Percentiles rank a stretch among this genome's conserved stretches.
These are phyloP conservation scores for Pocillopora grandis DNA, from an alignment of 92 coral and sea anemone species.

Conservation along the genomic window DNA sequence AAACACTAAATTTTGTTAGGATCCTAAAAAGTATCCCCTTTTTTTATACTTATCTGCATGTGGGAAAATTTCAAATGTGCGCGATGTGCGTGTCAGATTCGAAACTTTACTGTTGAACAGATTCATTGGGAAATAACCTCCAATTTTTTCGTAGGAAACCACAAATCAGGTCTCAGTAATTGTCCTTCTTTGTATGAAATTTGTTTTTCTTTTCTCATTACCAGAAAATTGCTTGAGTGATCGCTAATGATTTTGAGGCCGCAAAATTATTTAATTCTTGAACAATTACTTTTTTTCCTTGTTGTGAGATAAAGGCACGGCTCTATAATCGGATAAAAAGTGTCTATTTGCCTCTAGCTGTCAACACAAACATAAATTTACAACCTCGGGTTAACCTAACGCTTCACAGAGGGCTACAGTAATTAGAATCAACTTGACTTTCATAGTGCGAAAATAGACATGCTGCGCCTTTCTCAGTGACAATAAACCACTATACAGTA, in stretches of 20 bases:
- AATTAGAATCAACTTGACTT: neutral
- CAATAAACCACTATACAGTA: neutral
- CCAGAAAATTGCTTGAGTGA: neutral
- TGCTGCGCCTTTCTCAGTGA: neutral
- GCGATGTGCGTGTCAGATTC: neutral
- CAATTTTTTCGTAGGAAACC: constrained; percentile 14
- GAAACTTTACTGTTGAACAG: neutral
- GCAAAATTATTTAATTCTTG: neutral
- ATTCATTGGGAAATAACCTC: neutral
- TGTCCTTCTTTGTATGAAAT: neutral
- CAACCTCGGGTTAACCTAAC: neutral
- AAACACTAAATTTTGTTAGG: neutral
- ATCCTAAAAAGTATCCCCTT: neutral
- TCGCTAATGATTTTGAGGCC: neutral
- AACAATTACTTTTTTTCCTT: neutral
- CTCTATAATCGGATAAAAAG: neutral
- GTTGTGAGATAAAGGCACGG: neutral
- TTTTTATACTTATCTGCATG: neutral
- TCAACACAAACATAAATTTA: neutral
- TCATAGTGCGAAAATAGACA: neutral
- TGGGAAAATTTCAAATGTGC: constrained; percentile 8
- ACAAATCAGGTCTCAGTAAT: neutral
- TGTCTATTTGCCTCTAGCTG: neutral
- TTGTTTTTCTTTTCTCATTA: neutral
- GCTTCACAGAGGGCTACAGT: neutral